Base-by-base conservation (phyloP, 2,113 vertebrate species). In the Rhodinocichla rosea region DNA sequence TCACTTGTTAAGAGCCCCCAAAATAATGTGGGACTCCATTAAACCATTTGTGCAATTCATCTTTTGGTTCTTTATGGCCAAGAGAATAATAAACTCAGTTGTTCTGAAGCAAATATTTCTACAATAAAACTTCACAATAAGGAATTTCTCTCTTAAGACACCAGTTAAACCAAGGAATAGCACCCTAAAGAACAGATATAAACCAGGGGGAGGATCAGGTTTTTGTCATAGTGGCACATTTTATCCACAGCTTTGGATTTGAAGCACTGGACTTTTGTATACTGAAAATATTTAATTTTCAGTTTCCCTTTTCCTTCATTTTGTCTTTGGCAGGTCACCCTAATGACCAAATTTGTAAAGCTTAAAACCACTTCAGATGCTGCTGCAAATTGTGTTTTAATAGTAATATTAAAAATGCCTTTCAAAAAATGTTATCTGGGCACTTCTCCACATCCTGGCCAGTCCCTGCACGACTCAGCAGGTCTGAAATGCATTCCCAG, bases 321-420 rank as follows among this genome's bases (percentile, higher is more conserved):
- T 73, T 68, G 17, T 56, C 81, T 75, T 83, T 42, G 86, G 62
- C 23, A 86, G 24, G 62, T 77, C 20, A 50, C 24, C 44, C 50
- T 8, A 56, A 59, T 15, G 53, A 79, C 19, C 8, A 26, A 56
- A 27, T 28, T 10, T 30, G 44, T 28, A 56, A 33, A 56, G 42
- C 24, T 77, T 74, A 69, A 75, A 90, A 75, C 21, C 12, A 71
- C 49, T 56, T 94, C 73, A 89, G 94, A 93, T 94, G 88, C 93
- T 96, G 92, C 96, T 96, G 93, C 92, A 96, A 96, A 93, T 75
- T 67, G 83, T 22, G 15, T 79, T 96, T 96, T 87, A 94, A 82
- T 76, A 96, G 94, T 7, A 64, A 84, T 73, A 68, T 32, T 71
- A 24, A 55, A 86, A 90, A 50, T 53, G 40, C 22, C 37, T 75